A percentile compares a stretch with the other conserved stretches of the same genome.
Conservation (phyloP, 2,113 vertebrate species). For the Salvelinus sp. region DNA sequence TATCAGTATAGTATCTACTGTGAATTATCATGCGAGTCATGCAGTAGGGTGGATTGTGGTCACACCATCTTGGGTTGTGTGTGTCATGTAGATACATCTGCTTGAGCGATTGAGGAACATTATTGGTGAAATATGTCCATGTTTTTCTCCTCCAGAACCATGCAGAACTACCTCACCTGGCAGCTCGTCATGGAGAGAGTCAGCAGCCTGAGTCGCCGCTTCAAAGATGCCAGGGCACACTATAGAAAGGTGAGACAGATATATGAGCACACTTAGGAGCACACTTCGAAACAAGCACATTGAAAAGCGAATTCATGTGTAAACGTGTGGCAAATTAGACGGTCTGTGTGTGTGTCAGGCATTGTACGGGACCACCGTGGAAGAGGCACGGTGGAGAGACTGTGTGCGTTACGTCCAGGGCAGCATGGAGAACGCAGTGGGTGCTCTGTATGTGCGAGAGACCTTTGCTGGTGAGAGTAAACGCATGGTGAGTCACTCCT, state of each 20-base stretch:
- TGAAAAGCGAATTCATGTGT: not conserved
- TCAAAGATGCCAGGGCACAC: slow-evolving; percentile 84
- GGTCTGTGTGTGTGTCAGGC: slow-evolving; percentile 65
- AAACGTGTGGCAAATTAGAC: too few relatives aligned
- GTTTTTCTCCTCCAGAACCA: slow-evolving; percentile 73
- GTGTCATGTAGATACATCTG: not conserved
- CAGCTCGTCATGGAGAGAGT: slow-evolving; percentile 86
- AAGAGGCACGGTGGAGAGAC: slow-evolving; percentile 92
- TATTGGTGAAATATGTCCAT: slow-evolving; percentile 4
- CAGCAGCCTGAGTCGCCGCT: slow-evolving; percentile 86
- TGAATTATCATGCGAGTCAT: too few relatives aligned
- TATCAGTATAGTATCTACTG: too few relatives aligned
- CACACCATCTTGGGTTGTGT: slow-evolving; percentile 1
- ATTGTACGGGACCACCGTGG: slow-evolving; percentile 86
- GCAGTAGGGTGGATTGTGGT: not conserved
- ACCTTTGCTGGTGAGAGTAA: slow-evolving; percentile 92
- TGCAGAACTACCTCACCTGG: slow-evolving; percentile 97
- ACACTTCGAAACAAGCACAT: not conserved
- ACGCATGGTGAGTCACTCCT: slow-evolving; percentile 78
- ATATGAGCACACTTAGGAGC: not conserved
- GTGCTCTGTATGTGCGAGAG: slow-evolving; percentile 88
- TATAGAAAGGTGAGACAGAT: slow-evolving; percentile 77
- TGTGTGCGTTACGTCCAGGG: slow-evolving; percentile 92
- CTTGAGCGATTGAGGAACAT: not conserved
- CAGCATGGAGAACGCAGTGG: slow-evolving; percentile 94